Evolutionary conservation across 2,888 invertebrate species (phyloP).

Genomic region (Meta bourneti): DNA sequence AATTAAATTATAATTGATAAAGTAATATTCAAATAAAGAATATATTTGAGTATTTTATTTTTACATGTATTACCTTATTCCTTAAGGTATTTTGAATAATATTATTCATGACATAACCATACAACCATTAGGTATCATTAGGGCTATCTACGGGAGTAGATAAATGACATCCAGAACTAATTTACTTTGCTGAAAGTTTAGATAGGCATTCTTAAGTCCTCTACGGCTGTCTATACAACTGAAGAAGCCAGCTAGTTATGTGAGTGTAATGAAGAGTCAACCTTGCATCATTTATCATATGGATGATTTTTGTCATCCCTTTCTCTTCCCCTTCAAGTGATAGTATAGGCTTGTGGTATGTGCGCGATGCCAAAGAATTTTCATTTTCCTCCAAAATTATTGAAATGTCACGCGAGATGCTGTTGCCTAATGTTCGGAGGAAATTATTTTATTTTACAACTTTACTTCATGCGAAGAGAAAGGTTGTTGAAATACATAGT

Average conservation of each 20-base stretch:
- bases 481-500: too few species aligned
- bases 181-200: neutral
- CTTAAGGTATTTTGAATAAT: too few species aligned
- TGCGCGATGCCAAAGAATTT: neutral
- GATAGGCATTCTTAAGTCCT: neutral
- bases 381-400: neutral
- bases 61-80: too few species aligned
- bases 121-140: too few species aligned
- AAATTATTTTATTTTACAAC: neutral
- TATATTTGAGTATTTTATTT: too few species aligned
- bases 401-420: conserved; percentile 1
- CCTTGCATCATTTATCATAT: neutral
- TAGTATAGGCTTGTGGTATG: neutral
- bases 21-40: too few species aligned
- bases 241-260: neutral
- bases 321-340: neutral
- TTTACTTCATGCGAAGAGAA: too few species aligned
- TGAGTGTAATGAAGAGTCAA: neutral
- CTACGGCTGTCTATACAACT: neutral
- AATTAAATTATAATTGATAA: too few species aligned
- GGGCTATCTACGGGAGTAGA: neutral
- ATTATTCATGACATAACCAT: too few species aligned
- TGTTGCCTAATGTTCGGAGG: neutral
- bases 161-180: neutral
- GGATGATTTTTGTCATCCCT: neutral